These are phyloP conservation scores for Lasioglossum calceatum DNA, from an alignment of 2,888 invertebrate species.

Conservation along the genomic window DNA sequence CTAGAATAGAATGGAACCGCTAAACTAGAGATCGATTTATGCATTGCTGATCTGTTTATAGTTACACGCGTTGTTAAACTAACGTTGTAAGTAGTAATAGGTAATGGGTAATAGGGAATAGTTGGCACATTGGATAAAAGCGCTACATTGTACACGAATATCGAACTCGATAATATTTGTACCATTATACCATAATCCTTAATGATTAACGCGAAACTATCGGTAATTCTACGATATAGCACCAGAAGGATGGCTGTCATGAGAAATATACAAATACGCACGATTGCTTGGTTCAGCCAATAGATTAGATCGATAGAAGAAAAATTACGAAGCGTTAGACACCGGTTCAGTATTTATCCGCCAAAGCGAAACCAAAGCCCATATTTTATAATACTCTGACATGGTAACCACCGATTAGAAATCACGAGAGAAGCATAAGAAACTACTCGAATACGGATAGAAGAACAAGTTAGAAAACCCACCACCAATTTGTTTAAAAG, in stretches of 20 bases:
- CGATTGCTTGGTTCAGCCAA: constrained; percentile 26
- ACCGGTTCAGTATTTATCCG: constrained; percentile 33
- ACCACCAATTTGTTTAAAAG: constrained; percentile 77
- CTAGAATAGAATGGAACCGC: background rate
- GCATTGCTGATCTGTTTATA: constrained; percentile 21
- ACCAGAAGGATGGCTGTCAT: constrained; percentile 65
- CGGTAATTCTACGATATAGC: constrained; percentile 58
- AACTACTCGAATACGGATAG: constrained; percentile 59
- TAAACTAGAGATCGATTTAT: constrained; percentile 28
- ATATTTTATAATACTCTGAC: constrained; percentile 46
- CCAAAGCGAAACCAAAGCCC: constrained; percentile 54
- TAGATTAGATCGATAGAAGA: constrained; percentile 25
- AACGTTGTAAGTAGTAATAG: background rate
- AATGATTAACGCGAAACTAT: constrained; percentile 43
- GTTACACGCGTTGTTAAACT: constrained; percentile 28
- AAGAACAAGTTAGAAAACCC: constrained; percentile 76
- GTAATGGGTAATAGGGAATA: background rate
- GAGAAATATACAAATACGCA: constrained; percentile 32
- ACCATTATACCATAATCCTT: constrained; percentile 28
- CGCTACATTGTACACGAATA: constrained; percentile 23
- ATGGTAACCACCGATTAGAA: constrained; percentile 60
- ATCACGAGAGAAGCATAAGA: constrained; percentile 25
- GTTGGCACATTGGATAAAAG: constrained; percentile 66
- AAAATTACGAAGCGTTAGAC: constrained; percentile 52
- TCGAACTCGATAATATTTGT: constrained; percentile 8